Percentiles rank a stretch among this genome's conserved stretches.
These are phyloP conservation scores for Microcaecilia unicolor DNA, from an alignment of 2,797 vertebrate genomes.

Conservation along the genomic window DNA sequence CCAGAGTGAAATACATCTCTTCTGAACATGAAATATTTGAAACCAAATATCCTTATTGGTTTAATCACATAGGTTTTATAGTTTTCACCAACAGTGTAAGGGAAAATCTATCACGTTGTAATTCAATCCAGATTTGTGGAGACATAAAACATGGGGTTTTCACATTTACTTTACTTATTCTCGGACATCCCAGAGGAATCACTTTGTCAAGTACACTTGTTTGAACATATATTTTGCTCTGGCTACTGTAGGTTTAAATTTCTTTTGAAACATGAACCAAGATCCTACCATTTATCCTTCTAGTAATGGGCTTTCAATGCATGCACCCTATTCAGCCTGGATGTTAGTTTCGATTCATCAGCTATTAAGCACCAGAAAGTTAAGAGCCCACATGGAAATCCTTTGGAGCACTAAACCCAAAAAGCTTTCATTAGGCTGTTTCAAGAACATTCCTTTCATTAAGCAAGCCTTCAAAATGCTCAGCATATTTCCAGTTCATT, in stretches of 20 bases:
- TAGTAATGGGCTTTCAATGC: constrained; percentile 3
- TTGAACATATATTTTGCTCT: not conserved
- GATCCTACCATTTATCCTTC: not conserved
- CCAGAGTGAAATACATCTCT: not conserved
- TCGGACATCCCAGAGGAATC: not conserved
- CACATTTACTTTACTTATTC: not conserved
- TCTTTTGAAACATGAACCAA: not conserved
- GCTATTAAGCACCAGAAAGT: constrained; percentile 17
- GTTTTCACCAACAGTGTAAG: constrained; percentile 1
- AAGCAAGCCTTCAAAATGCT: constrained; percentile 4
- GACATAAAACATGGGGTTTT: not conserved
- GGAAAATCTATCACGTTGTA: not conserved
- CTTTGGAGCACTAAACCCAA: constrained; percentile 7
- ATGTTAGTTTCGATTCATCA: constrained; percentile 20
- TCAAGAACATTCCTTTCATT: constrained; percentile 23
- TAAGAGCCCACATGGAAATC: constrained; percentile 10
- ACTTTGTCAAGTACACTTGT: not conserved
- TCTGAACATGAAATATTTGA: constrained; percentile 1
- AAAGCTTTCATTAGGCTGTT: constrained; percentile 7
- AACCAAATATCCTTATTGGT: not conserved
- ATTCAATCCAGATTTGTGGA: not conserved
- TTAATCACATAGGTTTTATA: constrained; percentile 5
- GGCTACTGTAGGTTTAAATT: constrained; percentile 6
- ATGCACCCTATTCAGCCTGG: not conserved
- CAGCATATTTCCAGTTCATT: constrained; percentile 20